Base-by-base conservation (phyloP, 2,113 vertebrate species). In the Menura novaehollandiae region DNA sequence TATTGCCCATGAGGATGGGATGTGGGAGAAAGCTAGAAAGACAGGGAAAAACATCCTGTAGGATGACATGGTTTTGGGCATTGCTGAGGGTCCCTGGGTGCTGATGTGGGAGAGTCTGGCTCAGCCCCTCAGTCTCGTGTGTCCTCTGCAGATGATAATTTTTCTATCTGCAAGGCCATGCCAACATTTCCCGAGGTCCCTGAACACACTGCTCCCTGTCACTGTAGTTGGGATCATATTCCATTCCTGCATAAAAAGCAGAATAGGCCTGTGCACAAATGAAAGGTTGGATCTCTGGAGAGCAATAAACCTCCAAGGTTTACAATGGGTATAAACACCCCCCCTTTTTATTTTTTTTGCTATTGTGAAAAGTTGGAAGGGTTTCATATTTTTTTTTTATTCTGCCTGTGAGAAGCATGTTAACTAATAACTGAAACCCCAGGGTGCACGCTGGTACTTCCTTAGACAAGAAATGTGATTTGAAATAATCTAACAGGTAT, bases 401-500 rank as follows among this genome's bases (percentile, higher is more conserved):
- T 32, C 35, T 30, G 5, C 35, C 35, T 72, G 8, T 7, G 20
- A 47, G 17, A 71, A 77, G 47, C 23, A 49, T 18, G 41, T 49
- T 84, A 76, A 53, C 33, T 59, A 67, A 49, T 37, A 35, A 91
- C 43, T 67, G 93, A 79, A 94, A 95, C 88, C 49, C 51, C 66
- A 66, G 41, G 16, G 62, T 43, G 47, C 77, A 37, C 69, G 32
- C 71, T 62, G 21, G 19, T 80, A 73, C 41, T 79, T 82, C 72
- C 68, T 87, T 56, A 79, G 49, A 76, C 60, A 53, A 83, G 72
- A 81, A 84, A 39, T 35, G 56, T 6, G 11, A 17, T 64, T 85
- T 96, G 96, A 94, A 94, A 93, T 87, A 93, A 80, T 84, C 51
- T 32, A 74, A 78, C 17, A 49, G 47, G 46, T 49, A 73, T 46